Evolutionary conservation across 2,888 invertebrate genomes (phyloP).

Genomic region (Caenorhabditis sp.): DNA sequence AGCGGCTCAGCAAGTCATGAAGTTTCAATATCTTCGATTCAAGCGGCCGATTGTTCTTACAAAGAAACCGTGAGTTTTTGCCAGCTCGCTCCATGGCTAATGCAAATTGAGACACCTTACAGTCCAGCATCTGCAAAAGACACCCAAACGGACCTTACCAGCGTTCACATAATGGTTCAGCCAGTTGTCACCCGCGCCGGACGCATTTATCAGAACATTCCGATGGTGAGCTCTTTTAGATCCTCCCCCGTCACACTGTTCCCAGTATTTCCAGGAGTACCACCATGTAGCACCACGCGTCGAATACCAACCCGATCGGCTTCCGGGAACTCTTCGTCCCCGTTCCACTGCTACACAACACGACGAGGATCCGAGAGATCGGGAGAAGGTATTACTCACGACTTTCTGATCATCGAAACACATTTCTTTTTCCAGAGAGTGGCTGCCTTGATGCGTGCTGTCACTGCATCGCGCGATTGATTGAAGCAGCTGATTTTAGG

Average conservation of each 20-base stretch:
- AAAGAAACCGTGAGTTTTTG: conserved; percentile 27
- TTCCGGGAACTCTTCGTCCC: conserved; percentile 13
- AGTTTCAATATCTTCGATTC: conserved; percentile 36
- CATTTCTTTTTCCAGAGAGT: conserved; percentile 23
- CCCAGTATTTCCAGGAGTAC: conserved; percentile 11
- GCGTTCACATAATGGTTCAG: conserved; percentile 15
- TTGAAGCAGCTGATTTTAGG: too few species aligned
- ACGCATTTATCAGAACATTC: conserved; percentile 11
- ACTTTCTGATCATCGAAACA: not conserved
- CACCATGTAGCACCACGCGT: conserved; percentile 4
- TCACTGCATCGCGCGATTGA: conserved; percentile 29
- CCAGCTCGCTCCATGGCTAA: not conserved
- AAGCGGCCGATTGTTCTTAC: conserved; percentile 43
- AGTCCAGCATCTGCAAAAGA: conserved; percentile 17
- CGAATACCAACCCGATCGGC: not conserved
- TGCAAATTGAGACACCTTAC: too few species aligned
- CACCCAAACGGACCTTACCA: conserved; percentile 25
- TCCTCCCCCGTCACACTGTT: not conserved
- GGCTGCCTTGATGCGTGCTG: conserved; percentile 43
- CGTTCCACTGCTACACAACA: conserved; percentile 42
- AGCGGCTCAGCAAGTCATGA: conserved; percentile 25
- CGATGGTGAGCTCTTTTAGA: not conserved
- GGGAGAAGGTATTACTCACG: conserved; percentile 16
- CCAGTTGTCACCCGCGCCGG: not conserved
- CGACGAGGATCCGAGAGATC: conserved; percentile 48